Conservation (phyloP, 2,888 invertebrate species). For the Pyrochroa serraticornis region DNA sequence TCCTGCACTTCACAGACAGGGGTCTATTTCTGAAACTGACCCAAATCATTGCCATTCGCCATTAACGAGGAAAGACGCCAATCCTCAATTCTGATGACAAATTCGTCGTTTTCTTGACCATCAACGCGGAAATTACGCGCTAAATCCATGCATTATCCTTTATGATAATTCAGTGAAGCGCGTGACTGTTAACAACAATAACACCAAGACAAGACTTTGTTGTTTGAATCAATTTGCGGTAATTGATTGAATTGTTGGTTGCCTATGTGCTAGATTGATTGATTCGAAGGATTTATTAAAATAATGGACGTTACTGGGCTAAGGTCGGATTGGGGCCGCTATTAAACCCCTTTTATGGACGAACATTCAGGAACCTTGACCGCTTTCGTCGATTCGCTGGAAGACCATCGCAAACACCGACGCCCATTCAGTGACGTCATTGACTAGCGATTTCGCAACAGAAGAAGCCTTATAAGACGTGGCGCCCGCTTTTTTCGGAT, state of each 20-base stretch:
- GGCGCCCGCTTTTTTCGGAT: no score
- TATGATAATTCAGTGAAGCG: no score
- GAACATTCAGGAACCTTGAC: conserved; percentile 23
- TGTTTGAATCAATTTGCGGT: no score
- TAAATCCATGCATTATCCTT: no score
- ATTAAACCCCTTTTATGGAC: conserved; percentile 25
- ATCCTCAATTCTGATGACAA: not conserved
- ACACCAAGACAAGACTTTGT: no score
- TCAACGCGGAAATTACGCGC: no score
- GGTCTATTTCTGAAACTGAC: conserved; percentile 22
- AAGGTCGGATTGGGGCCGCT: conserved; percentile 19
- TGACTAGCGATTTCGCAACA: not conserved
- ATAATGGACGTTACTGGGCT: conserved; percentile 26
- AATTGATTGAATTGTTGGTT: no score
- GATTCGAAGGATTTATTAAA: not conserved
- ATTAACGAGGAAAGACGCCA: conserved; percentile 11
- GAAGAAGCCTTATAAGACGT: no score
- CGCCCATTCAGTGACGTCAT: not conserved
- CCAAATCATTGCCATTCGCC: not conserved
- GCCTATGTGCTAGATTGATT: no score
- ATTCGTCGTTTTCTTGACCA: no score
- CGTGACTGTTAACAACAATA: no score
- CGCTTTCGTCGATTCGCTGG: conserved; percentile 16
- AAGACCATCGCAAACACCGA: conserved; percentile 11
- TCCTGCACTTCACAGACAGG: conserved; percentile 1